These are phyloP conservation scores for Chondrosia reniformis DNA, from an alignment of 37 sponge, comb jelly and placozoan genomes.

Conservation along the genomic window DNA sequence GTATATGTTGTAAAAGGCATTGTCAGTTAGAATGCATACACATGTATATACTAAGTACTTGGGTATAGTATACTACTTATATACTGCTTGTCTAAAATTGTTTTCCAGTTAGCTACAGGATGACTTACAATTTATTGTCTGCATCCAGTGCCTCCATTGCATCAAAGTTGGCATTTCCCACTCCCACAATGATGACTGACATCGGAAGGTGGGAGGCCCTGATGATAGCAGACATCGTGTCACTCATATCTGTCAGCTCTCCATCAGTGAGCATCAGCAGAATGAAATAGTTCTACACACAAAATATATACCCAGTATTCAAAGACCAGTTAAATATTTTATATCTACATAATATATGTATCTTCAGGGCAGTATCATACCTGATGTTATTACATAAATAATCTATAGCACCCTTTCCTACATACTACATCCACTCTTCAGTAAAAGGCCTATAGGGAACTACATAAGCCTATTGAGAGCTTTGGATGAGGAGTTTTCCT, in stretches of 20 bases:
- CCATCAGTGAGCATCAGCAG: constrained; percentile 77
- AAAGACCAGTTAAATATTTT: no score
- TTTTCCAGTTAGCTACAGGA: background rate
- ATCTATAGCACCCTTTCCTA: no score
- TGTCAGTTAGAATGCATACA: background rate
- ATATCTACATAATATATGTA: no score
- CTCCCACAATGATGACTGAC: constrained; percentile 82
- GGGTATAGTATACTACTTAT: background rate
- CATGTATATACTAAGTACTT: background rate
- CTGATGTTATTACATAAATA: no score
- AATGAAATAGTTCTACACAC: constrained; percentile 64
- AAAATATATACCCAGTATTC: no score
- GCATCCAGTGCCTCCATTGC: constrained; percentile 70
- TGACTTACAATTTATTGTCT: constrained; percentile 59
- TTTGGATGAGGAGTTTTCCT: no score
- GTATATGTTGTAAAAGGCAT: background rate
- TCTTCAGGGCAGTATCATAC: no score
- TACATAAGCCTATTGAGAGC: no score
- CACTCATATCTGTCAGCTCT: constrained; percentile 65
- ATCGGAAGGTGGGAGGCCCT: constrained; percentile 62
- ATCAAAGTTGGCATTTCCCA: constrained; percentile 72
- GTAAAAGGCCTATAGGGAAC: no score
- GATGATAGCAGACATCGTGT: constrained; percentile 64
- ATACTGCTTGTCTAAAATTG: background rate
- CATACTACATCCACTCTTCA: no score